phyloP scores from a whole-genome alignment of 2,797 vertebrate species.

The Hydrocynus forskahlii region DNA sequence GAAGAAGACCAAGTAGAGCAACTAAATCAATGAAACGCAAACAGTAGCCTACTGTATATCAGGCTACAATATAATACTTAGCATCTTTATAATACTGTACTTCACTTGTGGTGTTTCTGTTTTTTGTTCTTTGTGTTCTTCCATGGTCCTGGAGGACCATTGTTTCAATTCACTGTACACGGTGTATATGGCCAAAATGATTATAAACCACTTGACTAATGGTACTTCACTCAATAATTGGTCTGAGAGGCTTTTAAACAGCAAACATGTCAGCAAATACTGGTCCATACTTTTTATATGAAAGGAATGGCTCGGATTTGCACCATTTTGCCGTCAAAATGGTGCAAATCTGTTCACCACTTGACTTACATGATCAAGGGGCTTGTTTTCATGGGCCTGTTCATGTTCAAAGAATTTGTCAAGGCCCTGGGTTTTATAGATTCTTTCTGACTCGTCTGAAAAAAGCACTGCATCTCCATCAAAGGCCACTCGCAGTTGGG shows the following conservation, averaged over 20 bases:
- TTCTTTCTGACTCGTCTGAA: slow-evolving; percentile 92
- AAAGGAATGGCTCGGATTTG: too few species aligned
- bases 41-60: neutral
- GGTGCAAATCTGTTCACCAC: neutral
- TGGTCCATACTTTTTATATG: too few species aligned
- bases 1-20: neutral
- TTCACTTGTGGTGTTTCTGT: neutral
- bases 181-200: too few species aligned
- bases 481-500: slow-evolving; percentile 91
- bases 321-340: too few species aligned
- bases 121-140: too few species aligned
- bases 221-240: too few species aligned
- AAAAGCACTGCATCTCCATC: slow-evolving; percentile 95
- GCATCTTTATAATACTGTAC: neutral
- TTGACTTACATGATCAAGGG: slow-evolving; percentile 86
- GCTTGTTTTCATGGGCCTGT: slow-evolving; percentile 89
- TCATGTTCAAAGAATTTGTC: slow-evolving; percentile 95
- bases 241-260: too few species aligned
- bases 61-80: neutral
- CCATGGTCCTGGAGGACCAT: too few species aligned
- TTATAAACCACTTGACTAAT: too few species aligned
- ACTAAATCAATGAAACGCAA: neutral
- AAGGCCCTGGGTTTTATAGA: slow-evolving; percentile 89
- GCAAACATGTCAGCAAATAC: too few species aligned
- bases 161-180: too few species aligned